These are phyloP conservation scores for Capitulum mitella DNA, from an alignment of 2,888 invertebrate species.

Conservation along the genomic window DNA sequence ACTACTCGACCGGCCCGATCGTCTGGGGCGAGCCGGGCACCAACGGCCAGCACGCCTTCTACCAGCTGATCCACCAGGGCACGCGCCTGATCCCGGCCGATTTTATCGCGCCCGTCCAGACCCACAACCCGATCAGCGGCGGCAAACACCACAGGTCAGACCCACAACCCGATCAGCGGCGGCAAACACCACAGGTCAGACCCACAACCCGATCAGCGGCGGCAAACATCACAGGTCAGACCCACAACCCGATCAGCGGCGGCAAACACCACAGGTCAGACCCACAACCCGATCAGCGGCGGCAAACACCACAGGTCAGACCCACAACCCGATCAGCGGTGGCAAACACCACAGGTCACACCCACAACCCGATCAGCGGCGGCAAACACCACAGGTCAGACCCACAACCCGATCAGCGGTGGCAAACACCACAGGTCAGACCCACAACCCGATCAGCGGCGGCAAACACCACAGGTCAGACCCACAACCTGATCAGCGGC, in stretches of 20 bases:
- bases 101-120: conserved; percentile 87
- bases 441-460: too few species aligned
- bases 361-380: too few species aligned
- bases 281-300: conserved; percentile 74
- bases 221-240: conserved; percentile 73
- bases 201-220: conserved; percentile 74
- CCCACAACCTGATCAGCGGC: conserved; percentile 74
- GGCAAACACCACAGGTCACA: too few species aligned
- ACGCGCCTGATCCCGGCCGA: conserved; percentile 88
- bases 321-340: too few species aligned
- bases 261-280: conserved; percentile 73
- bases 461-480: too few species aligned
- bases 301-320: conserved; percentile 72
- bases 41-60: conserved; percentile 99
- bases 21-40: conserved; percentile 99
- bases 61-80: conserved; percentile 95
- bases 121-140: conserved; percentile 74
- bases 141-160: conserved; percentile 71
- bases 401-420: too few species aligned
- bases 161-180: conserved; percentile 74
- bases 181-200: conserved; percentile 73
- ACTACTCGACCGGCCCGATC: conserved; percentile 66
- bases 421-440: too few species aligned
- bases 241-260: conserved; percentile 74
- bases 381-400: too few species aligned